Percentiles rank a stretch among this genome's conserved stretches.
Evolutionary conservation across 1,140 invertebrate species (phyloP).

Genomic region (Apis florea): DNA sequence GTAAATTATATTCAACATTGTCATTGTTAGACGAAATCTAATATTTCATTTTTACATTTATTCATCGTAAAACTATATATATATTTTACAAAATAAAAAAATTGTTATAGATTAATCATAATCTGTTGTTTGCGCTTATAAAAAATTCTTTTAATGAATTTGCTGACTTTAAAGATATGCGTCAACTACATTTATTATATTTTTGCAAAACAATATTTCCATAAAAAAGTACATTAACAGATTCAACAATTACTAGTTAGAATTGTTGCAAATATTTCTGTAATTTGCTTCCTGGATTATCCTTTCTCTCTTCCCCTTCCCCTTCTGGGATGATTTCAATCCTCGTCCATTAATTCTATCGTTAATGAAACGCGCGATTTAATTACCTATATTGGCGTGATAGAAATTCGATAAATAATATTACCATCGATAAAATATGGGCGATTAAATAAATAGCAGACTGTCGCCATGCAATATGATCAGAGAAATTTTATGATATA

Average conservation of each 20-base stretch:
- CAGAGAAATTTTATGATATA: too few relatives aligned
- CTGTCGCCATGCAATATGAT: background rate
- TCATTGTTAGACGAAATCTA: background rate
- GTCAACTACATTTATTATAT: background rate
- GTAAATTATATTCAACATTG: background rate
- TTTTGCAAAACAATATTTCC: background rate
- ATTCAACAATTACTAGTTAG: background rate
- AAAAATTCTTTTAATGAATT: background rate
- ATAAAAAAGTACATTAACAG: background rate
- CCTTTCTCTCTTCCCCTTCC: too few relatives aligned
- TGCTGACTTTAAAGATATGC: too few relatives aligned
- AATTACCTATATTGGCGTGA: constrained; percentile 15
- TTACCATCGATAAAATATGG: background rate
- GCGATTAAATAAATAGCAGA: background rate
- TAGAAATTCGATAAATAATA: constrained; percentile 25
- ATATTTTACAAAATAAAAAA: background rate
- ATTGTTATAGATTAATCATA: background rate
- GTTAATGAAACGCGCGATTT: constrained; percentile 24
- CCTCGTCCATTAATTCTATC: background rate
- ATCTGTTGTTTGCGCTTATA: background rate
- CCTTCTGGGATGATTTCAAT: background rate
- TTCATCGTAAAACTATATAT: background rate
- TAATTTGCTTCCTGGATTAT: background rate
- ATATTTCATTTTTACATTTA: constrained; percentile 1
- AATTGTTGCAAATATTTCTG: background rate